Conservation (phyloP, 1,140 invertebrate species). For the Contarinia nasturtii region DNA sequence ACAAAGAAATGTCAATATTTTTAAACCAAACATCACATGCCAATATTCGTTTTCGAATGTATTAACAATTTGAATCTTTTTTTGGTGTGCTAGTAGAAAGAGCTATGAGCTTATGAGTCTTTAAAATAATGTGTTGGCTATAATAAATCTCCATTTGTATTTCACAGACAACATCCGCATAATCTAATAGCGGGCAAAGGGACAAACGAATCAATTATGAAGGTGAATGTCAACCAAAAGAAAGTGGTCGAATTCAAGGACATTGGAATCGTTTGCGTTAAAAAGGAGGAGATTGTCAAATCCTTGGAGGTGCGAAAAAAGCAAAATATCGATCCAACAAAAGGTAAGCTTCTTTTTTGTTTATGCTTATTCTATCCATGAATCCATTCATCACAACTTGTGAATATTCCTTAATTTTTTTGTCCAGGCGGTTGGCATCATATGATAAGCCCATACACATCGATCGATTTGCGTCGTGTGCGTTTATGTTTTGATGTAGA, state of each 20-base stretch:
- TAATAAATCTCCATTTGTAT: not conserved
- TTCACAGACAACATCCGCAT: slow-evolving; percentile 68
- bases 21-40: no score
- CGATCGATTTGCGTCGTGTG: slow-evolving; percentile 86
- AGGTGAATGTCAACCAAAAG: slow-evolving; percentile 55
- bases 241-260: slow-evolving; percentile 73
- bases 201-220: slow-evolving; percentile 74
- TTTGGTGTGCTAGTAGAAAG: no score
- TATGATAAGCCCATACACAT: no score
- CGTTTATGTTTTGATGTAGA: slow-evolving; percentile 70
- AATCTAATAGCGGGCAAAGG: slow-evolving; percentile 86
- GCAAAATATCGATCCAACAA: slow-evolving; percentile 82
- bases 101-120: no score
- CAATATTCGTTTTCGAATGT: not conserved
- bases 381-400: no score
- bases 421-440: no score
- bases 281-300: slow-evolving; percentile 82
- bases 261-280: slow-evolving; percentile 92
- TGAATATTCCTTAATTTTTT: no score
- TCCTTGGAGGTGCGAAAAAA: slow-evolving; percentile 63
- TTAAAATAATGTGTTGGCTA: not conserved
- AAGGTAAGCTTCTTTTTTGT: slow-evolving; percentile 47
- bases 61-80: no score
- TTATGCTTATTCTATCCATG: no score
- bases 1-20: no score